Evolutionary conservation across 2,797 vertebrate species (phyloP), one percentile per base, ranked within the genome.

Genomic region (Margarornis squamiger): DNA sequence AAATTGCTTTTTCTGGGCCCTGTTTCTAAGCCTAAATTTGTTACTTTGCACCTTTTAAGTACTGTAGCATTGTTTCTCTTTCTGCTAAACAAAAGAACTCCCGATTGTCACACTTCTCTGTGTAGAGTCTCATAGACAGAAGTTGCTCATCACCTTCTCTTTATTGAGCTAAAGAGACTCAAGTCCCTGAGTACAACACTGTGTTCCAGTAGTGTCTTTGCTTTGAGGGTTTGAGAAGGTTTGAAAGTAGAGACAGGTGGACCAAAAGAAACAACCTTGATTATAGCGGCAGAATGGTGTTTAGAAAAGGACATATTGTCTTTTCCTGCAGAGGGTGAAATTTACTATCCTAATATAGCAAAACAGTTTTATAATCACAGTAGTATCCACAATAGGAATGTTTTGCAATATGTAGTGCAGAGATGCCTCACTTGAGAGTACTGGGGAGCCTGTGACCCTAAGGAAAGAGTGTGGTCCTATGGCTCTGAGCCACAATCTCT

Each of bases 301-400:
- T 76, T 62, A 54, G 9, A 32, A n/a, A 70, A 43, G 17, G 21
- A 17, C 12, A n/a, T 18, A 12, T 24, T 52, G 18, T 29, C 9
- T 82, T 63, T 49, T 24, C 17, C 22, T 12, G 1, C 0, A 0
- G n/a, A 8, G 18, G 67, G 34, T 26, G 14, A 51, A 6, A 14
- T 49, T 80, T 77, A 26, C 18, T 68, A 20, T 65, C 10, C 3
- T 14, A 72, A 29, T 39, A 45, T 14, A 73, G 32, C 5, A 58
- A 30, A 81, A 13, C 0, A 23, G 11, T 74, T 87, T 87, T 67
- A 30, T 57, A n/a, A 13, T 32, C 29, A 39, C 9, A 55, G 19
- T 7, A 74, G 13, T 19, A 51, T 26, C 38, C 5, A 2, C 34
- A 34, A 2, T 8, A 72, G 46, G n/a, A 65, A 36, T 32, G 4